Evolutionary conservation across 2,113 vertebrate species (phyloP), one percentile per base, ranked within the genome.

Genomic region (Todiramphus saurophagus): DNA sequence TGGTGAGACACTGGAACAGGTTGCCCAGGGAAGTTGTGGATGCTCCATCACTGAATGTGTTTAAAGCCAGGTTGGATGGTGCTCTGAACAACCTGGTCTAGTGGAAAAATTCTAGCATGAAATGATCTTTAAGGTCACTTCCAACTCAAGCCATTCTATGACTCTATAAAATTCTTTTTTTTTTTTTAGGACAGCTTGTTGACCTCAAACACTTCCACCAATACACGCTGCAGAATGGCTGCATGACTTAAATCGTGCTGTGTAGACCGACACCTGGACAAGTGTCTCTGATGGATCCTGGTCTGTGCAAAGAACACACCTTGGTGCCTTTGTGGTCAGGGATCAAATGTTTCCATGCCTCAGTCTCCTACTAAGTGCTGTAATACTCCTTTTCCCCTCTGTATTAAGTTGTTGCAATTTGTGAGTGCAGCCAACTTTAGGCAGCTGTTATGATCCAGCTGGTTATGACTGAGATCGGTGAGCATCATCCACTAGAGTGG

Each of bases 271-370:
- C 13, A 30, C 23, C 11, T 83, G 39, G 30, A 2, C 55, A 62
- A 31, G 27, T 19, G 11, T 41, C 28, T 81, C 69, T 1, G 1
- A 6, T 1, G 2, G 10, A 51, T 20, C n/a, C 58, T 7, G 0
- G 9, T 28, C 35, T 24, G 9, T 27, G 25, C 72, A 67, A 12
- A 19, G 16, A 37, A 16, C 0, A 0, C 51, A 53, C 13, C 7
- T 25, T 33, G 16, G 19, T 33, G 37, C 35, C 25, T 58, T 7
- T 35, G 35, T 12, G 37, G 35, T 48, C 19, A 50, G 13, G n/a
- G 2, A 64, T 10, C 59, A 69, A 85, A 77, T 3, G 13, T 63
- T 19, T 79, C n/a, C 1, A 0, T 19, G 16, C 17, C 46, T 63
- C 18, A 2, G 2, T 9, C 23, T 74, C 75, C 75, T 35, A 2